phyloP scores from a whole-genome alignment of 2,888 invertebrate genomes.

The Leistus spinibarbis region DNA sequence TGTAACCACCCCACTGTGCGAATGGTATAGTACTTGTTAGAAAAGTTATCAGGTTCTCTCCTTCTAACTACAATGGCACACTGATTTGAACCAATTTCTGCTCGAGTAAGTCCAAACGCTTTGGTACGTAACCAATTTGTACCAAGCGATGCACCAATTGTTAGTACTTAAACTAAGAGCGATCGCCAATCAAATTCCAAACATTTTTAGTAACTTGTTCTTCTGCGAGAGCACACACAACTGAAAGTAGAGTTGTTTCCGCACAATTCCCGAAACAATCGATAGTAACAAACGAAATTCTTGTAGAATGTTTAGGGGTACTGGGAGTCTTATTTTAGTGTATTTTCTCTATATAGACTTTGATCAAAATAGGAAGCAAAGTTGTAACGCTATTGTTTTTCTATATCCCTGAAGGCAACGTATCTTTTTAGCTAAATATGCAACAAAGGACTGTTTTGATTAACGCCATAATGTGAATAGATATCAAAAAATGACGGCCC shows the following conservation, averaged over 20 bases:
- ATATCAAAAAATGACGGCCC: not conserved
- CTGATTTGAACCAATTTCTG: not conserved
- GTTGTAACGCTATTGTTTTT: not conserved
- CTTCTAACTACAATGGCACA: not conserved
- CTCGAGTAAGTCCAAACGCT: not conserved
- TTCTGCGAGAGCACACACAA: too few species aligned
- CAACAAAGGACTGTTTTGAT: not conserved
- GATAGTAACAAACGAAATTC: too few species aligned
- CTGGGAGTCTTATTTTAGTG: too few species aligned
- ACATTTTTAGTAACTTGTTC: constrained; percentile 13
- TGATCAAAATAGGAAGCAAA: not conserved
- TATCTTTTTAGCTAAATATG: not conserved
- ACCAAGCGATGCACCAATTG: constrained; percentile 23
- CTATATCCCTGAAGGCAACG: not conserved
- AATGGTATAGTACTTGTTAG: too few species aligned
- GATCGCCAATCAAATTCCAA: constrained; percentile 12
- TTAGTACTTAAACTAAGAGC: constrained; percentile 25
- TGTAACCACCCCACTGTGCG: too few species aligned
- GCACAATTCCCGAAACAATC: too few species aligned
- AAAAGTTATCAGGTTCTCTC: not conserved
- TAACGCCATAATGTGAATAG: not conserved
- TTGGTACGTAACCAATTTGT: constrained; percentile 16
- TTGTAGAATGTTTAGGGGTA: too few species aligned
- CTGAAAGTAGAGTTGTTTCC: too few species aligned
- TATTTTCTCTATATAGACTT: not conserved